Percentiles rank a stretch among this genome's conserved stretches.
Evolutionary conservation across 2,888 invertebrate species (phyloP).

Genomic region (Acleris emargana): DNA sequence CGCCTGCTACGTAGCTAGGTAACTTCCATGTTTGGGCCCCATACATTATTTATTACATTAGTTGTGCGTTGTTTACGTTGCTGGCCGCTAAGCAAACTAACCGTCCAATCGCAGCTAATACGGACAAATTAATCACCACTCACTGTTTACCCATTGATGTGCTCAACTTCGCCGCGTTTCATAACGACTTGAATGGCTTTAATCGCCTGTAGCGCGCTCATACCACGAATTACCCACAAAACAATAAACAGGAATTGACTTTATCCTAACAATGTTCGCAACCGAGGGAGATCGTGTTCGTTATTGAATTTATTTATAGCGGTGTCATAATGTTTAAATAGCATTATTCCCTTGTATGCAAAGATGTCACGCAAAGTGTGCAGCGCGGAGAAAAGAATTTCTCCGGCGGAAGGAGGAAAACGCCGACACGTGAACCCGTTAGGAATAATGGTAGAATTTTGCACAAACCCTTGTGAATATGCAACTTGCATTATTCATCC

Average conservation of each 20-base stretch:
- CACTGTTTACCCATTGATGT: constrained; percentile 46
- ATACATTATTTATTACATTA: constrained; percentile 80
- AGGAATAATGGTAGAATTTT: constrained; percentile 12
- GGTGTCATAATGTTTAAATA: constrained; percentile 20
- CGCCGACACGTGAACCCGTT: constrained; percentile 42
- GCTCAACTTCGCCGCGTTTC: constrained; percentile 20
- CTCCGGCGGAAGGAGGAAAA: constrained; percentile 44
- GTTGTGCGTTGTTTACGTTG: constrained; percentile 72
- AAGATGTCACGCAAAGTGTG: constrained; percentile 25
- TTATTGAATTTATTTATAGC: constrained; percentile 7
- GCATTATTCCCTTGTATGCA: constrained; percentile 20
- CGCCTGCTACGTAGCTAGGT: constrained; percentile 57
- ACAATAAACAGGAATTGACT: constrained; percentile 4
- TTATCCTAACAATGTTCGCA: background rate
- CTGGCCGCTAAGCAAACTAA: constrained; percentile 68
- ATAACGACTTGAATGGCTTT: background rate
- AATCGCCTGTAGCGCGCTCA: background rate
- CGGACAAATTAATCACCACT: constrained; percentile 62
- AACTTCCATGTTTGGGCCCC: constrained; percentile 75
- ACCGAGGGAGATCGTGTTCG: background rate
- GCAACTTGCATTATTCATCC: background rate
- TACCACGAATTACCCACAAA: constrained; percentile 3
- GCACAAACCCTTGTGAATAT: constrained; percentile 9
- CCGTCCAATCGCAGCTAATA: constrained; percentile 55
- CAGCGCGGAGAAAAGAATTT: constrained; percentile 41